Evolutionary conservation across 2,113 vertebrate species (phyloP).

Genomic region (Phalacrocorax aristotelis): DNA sequence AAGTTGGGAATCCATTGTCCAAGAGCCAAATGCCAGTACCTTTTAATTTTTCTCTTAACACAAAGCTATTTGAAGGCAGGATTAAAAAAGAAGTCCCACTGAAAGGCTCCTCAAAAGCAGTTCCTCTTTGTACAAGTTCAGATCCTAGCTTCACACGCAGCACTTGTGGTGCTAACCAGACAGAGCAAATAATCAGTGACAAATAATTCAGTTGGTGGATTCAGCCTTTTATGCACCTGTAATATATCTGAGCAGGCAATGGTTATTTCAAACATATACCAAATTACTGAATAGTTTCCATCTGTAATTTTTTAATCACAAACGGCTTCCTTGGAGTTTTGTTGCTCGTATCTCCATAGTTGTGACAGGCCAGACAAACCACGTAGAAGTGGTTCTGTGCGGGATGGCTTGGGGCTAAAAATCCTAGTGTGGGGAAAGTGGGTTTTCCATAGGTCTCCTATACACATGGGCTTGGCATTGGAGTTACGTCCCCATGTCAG

Average conservation of each 20-base stretch:
- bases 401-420: not conserved
- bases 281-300: not conserved
- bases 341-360: not conserved
- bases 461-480: not conserved
- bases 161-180: not conserved
- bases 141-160: not conserved
- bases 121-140: not conserved
- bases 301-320: not conserved
- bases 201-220: not conserved
- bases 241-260: not conserved
- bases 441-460: not conserved
- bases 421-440: not conserved
- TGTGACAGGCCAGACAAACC: not conserved
- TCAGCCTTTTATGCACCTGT: not conserved
- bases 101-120: not conserved
- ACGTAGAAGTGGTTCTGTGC: rapidly evolving
- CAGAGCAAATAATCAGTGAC: not conserved
- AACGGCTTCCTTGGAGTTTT: not conserved
- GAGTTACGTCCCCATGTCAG: not conserved
- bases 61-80: not conserved
- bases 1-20: conserved; percentile 27
- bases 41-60: not conserved
- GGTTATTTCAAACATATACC: not conserved
- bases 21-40: not conserved
- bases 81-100: not conserved